phyloP scores from a whole-genome alignment of 2,888 invertebrate genomes.

The Monopis laevigella region DNA sequence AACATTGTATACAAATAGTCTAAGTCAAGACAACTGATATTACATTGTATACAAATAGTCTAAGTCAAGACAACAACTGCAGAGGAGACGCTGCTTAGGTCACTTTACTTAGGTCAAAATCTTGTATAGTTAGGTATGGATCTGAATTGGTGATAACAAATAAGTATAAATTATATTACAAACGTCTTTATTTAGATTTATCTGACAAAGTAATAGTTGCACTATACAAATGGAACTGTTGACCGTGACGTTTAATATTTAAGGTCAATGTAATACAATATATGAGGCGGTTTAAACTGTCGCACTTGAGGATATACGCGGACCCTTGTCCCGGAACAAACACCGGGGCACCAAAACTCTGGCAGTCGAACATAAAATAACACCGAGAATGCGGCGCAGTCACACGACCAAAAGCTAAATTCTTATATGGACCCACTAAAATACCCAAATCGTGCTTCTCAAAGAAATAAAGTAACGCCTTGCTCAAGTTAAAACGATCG shows the following conservation, averaged over 20 bases:
- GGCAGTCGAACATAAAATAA: conserved; percentile 75
- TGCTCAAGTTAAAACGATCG: conserved; percentile 70
- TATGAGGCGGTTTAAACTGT: conserved; percentile 67
- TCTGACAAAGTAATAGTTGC: conserved; percentile 32
- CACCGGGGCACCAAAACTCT: conserved; percentile 68
- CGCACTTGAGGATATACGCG: conserved; percentile 69
- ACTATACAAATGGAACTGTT: conserved; percentile 60
- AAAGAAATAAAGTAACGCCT: conserved; percentile 70
- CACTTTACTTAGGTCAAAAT: no score
- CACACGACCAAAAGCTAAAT: conserved; percentile 59
- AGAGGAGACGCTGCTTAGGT: no score
- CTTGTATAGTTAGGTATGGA: no score
- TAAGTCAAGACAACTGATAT: no score
- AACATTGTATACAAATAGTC: no score
- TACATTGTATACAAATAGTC: no score
- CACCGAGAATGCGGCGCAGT: conserved; percentile 35
- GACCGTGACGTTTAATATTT: conserved; percentile 62
- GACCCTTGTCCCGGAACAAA: conserved; percentile 67
- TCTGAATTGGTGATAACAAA: no score
- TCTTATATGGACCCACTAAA: conserved; percentile 59
- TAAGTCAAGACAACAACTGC: no score
- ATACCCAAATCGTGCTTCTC: conserved; percentile 63
- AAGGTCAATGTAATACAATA: conserved; percentile 71
- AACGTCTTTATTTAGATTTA: conserved; percentile 33
- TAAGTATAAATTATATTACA: not conserved